These are phyloP conservation scores for Meteorus cinctellus DNA, from an alignment of 2,888 invertebrate genomes.

Conservation along the genomic window DNA sequence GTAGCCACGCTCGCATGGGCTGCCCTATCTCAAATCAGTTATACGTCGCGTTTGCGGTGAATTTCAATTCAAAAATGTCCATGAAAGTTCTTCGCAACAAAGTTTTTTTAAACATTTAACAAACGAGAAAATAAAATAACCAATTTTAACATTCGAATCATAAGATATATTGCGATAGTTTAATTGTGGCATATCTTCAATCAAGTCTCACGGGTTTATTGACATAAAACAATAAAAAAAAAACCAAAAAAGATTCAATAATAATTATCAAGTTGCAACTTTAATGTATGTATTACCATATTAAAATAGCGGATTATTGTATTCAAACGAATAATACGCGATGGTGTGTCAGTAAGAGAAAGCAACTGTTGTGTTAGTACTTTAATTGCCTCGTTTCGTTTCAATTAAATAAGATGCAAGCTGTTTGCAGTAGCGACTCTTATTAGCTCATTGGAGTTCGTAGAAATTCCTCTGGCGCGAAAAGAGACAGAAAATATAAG, in stretches of 20 bases:
- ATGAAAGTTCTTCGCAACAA: no score
- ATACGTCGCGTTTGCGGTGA: background rate
- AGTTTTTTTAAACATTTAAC: no score
- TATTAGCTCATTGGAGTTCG: constrained; percentile 49
- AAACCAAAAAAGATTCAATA: no score
- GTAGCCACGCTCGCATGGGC: constrained; percentile 50
- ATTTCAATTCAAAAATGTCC: background rate
- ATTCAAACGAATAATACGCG: constrained; percentile 14
- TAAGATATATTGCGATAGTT: no score
- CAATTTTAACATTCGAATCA: no score
- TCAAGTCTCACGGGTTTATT: no score
- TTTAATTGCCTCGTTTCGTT: constrained; percentile 52
- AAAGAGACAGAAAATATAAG: constrained; percentile 19
- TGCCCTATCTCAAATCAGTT: background rate
- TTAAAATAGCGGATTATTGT: constrained; percentile 21
- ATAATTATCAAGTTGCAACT: no score
- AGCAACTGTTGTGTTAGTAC: constrained; percentile 39
- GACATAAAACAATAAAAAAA: no score
- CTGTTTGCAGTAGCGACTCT: constrained; percentile 43
- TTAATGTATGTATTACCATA: background rate
- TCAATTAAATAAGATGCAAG: constrained; percentile 52
- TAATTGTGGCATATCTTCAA: no score
- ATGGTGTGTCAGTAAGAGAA: constrained; percentile 22
- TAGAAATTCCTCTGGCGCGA: constrained; percentile 36
- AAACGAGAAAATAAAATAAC: no score